Base-by-base conservation (phyloP, 35 echinoderm and acorn worm species). In the Apostichopus parvimensis region DNA sequence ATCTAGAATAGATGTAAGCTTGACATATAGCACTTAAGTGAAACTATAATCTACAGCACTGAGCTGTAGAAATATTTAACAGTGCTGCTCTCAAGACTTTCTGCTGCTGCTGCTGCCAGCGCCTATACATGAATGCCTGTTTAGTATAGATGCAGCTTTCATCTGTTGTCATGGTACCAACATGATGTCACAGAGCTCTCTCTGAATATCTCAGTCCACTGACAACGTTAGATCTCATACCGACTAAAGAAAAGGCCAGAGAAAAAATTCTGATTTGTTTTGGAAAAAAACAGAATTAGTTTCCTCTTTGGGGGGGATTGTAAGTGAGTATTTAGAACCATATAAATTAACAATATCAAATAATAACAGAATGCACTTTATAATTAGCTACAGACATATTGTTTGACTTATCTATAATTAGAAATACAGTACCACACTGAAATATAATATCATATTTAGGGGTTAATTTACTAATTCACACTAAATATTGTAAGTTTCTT, bases 1-100 rank as follows among this genome's bases (percentile, higher is more conserved):
- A 75, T 75, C 71, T 75, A 22, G 71, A n/a, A 20, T 75, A 75
- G 71, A 75, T 20, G 71, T 20, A 75, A 75, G 71, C 71, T 75
- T 75, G 13, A 75, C 71, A 75, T 75, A 75, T 75, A 18, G 13
- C 71, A 75, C 71, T 75, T 75, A 75, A 22, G 13, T 22, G 20
- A 75, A 75, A 18, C 71, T n/a, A 18, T 75, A 75, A 75, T 75
- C 71, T 75, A 75, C 15, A 22, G 71, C n/a, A 75, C 71, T n/a
- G 71, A 75, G 71, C 71, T 20, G 71, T 22, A 61, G 58, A 61
- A 61, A 61, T 61, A 75, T 18, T 22, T 7, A 75, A 22, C 71
- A 75, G 20, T 22, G 71, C 71, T 75, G 71, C 71, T 21, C 18
- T 75, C 7, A 22, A 75, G 71, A 75, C 17, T 18, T 14, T 14